These are phyloP conservation scores for Stomatorhinus ivindoensis DNA, from an alignment of 2,113 vertebrate genomes.

Conservation along the genomic window DNA sequence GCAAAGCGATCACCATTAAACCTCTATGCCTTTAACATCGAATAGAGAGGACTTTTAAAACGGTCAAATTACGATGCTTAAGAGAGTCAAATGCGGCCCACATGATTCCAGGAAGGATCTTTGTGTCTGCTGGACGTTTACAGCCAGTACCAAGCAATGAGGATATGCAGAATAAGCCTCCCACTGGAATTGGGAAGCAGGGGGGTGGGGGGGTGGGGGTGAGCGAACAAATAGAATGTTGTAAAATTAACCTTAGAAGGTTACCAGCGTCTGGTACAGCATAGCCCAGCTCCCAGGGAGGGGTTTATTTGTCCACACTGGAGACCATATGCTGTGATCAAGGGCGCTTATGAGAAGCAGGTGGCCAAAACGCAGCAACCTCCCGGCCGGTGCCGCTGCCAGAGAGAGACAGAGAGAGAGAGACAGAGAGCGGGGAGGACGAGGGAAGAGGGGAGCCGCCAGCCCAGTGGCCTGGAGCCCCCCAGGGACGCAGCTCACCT, in stretches of 20 bases:
- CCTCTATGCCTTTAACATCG: not conserved
- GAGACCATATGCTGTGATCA: constrained; percentile 51
- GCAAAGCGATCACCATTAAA: not conserved
- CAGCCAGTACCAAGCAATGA: not conserved
- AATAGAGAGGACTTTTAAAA: not conserved
- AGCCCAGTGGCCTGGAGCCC: not conserved
- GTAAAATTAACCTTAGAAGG: constrained; percentile 18
- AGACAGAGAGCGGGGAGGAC: constrained; percentile 19
- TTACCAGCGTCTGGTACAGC: constrained; percentile 28
- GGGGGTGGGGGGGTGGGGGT: not conserved
- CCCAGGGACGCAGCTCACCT: not conserved
- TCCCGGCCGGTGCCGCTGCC: constrained; percentile 28
- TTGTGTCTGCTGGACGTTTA: not conserved
- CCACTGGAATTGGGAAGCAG: not conserved
- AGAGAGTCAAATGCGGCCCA: not conserved
- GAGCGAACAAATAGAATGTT: not conserved
- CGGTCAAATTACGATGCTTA: not conserved
- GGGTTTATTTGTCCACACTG: constrained; percentile 20
- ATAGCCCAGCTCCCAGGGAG: constrained; percentile 33
- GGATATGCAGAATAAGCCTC: not conserved
- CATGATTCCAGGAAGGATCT: not conserved
- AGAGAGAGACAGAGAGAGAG: not conserved
- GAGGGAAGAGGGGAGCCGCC: constrained; percentile 1
- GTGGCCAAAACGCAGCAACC: constrained; percentile 40
- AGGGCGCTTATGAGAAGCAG: constrained; percentile 44